These are phyloP conservation scores for Argopecten irradians DNA, from an alignment of 1,140 invertebrate genomes.

Conservation along the genomic window DNA sequence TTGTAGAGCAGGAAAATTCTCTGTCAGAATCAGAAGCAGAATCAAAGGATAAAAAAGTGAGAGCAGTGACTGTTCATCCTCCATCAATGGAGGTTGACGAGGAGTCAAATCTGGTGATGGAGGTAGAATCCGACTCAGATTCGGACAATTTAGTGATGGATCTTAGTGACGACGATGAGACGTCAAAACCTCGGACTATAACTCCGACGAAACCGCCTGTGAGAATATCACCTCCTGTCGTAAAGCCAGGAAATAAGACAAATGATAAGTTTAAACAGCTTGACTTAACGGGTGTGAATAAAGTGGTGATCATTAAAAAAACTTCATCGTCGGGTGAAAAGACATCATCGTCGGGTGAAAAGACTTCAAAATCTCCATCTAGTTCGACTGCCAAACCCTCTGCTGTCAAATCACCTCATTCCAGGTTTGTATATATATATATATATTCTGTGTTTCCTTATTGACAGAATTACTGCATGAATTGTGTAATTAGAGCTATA, in stretches of 20 bases:
- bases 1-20: neutral
- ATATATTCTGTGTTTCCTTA: too few relatives aligned
- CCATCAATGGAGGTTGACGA: conserved; percentile 27
- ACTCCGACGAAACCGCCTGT: neutral
- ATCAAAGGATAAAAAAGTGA: neutral
- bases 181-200: neutral
- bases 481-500: too few relatives aligned
- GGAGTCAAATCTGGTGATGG: conserved; percentile 51
- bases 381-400: neutral
- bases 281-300: neutral
- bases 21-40: neutral
- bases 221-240: neutral
- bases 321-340: neutral
- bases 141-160: conserved; percentile 54
- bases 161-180: conserved; percentile 38
- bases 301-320: neutral
- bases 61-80: neutral
- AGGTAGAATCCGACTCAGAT: conserved; percentile 54
- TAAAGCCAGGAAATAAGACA: neutral
- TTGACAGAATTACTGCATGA: too few relatives aligned
- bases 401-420: neutral
- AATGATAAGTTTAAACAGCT: neutral
- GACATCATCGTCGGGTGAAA: neutral
- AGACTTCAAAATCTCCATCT: neutral
- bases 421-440: neutral